These are phyloP conservation scores for Melanostoma scalare DNA, from an alignment of 2,888 invertebrate genomes.

Conservation along the genomic window DNA sequence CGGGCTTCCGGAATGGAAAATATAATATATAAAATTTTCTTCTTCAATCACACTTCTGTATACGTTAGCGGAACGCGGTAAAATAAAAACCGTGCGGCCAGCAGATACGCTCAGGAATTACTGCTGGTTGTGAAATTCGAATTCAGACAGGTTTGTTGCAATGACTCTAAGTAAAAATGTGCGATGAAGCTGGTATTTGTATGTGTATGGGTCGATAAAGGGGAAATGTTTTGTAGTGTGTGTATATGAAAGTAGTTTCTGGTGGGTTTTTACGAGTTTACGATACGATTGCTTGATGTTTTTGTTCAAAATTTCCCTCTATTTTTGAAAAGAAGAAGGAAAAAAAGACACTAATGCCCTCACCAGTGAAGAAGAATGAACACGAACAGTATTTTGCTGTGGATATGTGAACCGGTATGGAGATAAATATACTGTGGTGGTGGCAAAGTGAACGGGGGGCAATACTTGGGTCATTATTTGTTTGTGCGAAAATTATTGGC, in stretches of 20 bases:
- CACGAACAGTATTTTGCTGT: no score
- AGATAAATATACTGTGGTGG: no score
- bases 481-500: conserved; percentile 1
- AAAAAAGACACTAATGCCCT: no score
- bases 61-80: conserved; percentile 36
- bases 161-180: conserved; percentile 44
- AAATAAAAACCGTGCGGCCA: conserved; percentile 34
- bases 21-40: background rate
- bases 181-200: conserved; percentile 23
- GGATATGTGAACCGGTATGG: no score
- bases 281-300: background rate
- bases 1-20: conserved; percentile 32
- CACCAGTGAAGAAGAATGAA: no score
- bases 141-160: conserved; percentile 58
- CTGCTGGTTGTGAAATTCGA: conserved; percentile 71
- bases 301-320: conserved; percentile 7
- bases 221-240: conserved; percentile 1
- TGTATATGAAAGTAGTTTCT: background rate
- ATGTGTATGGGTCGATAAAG: conserved; percentile 10
- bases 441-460: background rate
- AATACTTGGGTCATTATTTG: background rate
- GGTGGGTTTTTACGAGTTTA: background rate
- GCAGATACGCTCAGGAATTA: conserved; percentile 51
- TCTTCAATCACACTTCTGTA: conserved; percentile 37
- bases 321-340: background rate